These are phyloP conservation scores for Machimus atricapillus DNA, from an alignment of 2,888 invertebrate species.

Conservation along the genomic window DNA sequence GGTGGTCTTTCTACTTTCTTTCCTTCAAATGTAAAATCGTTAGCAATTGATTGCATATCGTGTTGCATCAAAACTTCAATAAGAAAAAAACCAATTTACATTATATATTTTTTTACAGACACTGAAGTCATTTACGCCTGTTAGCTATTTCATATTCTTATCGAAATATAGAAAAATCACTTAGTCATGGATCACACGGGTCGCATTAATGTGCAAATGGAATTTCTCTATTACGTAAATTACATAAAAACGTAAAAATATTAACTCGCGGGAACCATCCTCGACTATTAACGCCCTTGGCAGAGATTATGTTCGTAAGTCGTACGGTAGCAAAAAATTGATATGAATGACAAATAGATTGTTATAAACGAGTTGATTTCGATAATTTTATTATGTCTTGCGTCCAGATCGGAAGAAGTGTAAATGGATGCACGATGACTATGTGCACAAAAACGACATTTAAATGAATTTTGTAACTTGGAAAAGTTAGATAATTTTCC, in stretches of 20 bases:
- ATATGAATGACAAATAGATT: background rate
- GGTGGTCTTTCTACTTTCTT: background rate
- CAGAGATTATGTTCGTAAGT: background rate
- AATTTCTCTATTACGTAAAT: background rate
- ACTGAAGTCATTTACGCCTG: background rate
- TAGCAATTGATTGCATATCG: background rate
- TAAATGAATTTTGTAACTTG: background rate
- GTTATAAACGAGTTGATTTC: background rate
- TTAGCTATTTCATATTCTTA: background rate
- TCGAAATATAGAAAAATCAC: background rate
- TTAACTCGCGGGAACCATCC: background rate
- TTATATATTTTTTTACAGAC: background rate
- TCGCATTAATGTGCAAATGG: background rate
- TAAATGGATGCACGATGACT: background rate
- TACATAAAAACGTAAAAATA: background rate
- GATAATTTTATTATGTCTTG: background rate
- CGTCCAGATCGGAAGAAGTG: background rate
- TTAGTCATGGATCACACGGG: background rate
- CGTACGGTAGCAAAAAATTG: background rate
- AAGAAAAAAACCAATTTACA: background rate
- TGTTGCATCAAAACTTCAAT: background rate
- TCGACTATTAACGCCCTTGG: background rate
- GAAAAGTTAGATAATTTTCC: background rate
- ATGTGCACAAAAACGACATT: background rate
- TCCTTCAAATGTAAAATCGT: background rate